These are phyloP conservation scores for Drosophila antonietae DNA, from an alignment of 2,888 invertebrate species.

Conservation along the genomic window DNA sequence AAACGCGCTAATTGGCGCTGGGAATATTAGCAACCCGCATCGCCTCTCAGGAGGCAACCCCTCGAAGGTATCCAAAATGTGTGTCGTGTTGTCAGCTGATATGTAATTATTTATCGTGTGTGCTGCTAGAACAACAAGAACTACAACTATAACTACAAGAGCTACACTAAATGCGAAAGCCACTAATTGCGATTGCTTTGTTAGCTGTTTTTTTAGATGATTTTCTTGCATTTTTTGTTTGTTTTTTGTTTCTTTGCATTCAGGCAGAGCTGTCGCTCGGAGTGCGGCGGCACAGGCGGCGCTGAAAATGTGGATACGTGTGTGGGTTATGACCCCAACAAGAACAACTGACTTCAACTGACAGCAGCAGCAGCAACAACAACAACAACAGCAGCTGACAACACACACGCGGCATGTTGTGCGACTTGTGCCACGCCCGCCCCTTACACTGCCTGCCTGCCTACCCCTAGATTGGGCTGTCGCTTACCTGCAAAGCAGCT, in stretches of 20 bases:
- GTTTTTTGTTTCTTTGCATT: conserved; percentile 17
- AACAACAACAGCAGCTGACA: conserved; percentile 71
- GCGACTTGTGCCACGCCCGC: conserved; percentile 25
- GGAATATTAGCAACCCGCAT: conserved; percentile 23
- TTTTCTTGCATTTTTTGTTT: conserved; percentile 6
- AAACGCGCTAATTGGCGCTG: conserved; percentile 32
- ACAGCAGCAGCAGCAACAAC: conserved; percentile 30
- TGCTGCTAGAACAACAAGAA: conserved; percentile 24
- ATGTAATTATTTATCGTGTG: conserved; percentile 47
- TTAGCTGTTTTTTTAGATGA: conserved; percentile 40
- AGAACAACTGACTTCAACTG: conserved; percentile 38
- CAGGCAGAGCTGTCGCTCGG: conserved; percentile 51
- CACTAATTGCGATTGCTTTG: conserved; percentile 66
- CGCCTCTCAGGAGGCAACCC: conserved; percentile 3
- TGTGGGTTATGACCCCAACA: conserved; percentile 42
- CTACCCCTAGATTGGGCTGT: neutral
- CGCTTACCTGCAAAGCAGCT: conserved; percentile 87
- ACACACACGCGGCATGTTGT: conserved; percentile 48
- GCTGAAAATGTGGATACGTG: conserved; percentile 63
- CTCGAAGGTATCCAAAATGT: conserved; percentile 26
- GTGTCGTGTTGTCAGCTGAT: conserved; percentile 76
- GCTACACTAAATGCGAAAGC: conserved; percentile 52
- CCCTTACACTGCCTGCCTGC: neutral
- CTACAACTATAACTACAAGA: neutral
- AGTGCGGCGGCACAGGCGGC: conserved; percentile 44